Evolutionary conservation across 2,113 vertebrate species (phyloP).

Genomic region (Thryonomys swinderianus): DNA sequence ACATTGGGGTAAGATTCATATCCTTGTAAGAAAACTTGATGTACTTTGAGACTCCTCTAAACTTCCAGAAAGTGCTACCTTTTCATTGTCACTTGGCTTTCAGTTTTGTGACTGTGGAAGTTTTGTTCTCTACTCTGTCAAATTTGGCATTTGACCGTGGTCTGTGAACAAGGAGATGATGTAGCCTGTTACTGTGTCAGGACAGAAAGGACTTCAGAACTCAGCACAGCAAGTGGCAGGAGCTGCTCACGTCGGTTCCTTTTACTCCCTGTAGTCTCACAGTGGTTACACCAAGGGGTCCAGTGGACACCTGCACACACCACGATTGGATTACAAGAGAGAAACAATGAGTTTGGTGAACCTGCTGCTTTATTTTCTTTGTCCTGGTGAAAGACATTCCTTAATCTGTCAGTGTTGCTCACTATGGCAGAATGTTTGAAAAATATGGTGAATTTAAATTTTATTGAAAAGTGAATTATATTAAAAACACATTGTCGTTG

Average conservation of each 20-base stretch:
- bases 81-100: not conserved
- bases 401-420: not conserved
- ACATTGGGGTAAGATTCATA: not conserved
- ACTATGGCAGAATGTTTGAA: not conserved
- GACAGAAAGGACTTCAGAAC: not conserved
- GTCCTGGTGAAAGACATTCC: not conserved
- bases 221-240: not conserved
- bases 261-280: not conserved
- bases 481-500: not conserved
- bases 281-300: accelerated
- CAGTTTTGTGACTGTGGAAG: not conserved
- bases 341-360: not conserved
- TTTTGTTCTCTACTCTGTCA: not conserved
- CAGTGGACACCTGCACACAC: not conserved
- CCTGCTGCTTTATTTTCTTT: not conserved
- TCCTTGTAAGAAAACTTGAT: not conserved
- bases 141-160: not conserved
- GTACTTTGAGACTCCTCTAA: not conserved
- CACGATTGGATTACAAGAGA: not conserved
- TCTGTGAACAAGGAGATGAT: not conserved
- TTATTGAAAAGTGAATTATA: not conserved
- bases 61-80: not conserved
- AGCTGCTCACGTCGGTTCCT: accelerated
- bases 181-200: not conserved
- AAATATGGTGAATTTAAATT: not conserved